Evolutionary conservation across 1,140 invertebrate genomes (phyloP).

Genomic region (Anagrus nilaparvatae): DNA sequence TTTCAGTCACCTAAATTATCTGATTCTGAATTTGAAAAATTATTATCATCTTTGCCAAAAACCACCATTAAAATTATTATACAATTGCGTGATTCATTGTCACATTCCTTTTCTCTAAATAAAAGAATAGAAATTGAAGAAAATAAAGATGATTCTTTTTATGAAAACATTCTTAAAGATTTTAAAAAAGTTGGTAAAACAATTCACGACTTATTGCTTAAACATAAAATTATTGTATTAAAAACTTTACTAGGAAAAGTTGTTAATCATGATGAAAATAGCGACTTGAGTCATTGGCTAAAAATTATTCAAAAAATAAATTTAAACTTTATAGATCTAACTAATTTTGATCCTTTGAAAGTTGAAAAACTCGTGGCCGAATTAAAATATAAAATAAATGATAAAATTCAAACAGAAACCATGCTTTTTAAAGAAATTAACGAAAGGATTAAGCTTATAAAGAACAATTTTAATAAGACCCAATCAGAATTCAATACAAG

Average conservation of each 20-base stretch:
- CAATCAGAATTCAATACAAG: too few species aligned
- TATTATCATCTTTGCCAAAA: slow-evolving; percentile 2
- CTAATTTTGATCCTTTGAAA: too few species aligned
- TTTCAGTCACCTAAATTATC: slow-evolving; percentile 4
- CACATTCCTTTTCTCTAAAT: not conserved
- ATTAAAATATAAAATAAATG: slow-evolving; percentile 1
- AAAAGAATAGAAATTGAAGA: slow-evolving; percentile 5
- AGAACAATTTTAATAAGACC: too few species aligned
- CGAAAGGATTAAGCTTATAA: not conserved
- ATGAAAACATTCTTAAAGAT: not conserved
- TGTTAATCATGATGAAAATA: too few species aligned
- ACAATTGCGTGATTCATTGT: too few species aligned
- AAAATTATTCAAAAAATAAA: too few species aligned
- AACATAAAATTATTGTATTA: not conserved
- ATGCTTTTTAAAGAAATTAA: not conserved
- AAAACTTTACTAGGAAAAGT: not conserved
- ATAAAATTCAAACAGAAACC: not conserved
- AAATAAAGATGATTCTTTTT: not conserved
- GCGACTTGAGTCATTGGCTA: too few species aligned
- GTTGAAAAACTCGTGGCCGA: not conserved
- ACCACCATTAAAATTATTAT: slow-evolving; percentile 1
- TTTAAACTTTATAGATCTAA: too few species aligned
- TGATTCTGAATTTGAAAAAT: not conserved
- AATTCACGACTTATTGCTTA: not conserved
- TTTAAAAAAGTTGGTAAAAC: not conserved